Evolutionary conservation across 2,797 vertebrate genomes (phyloP), one percentile per base, ranked within the genome.

Genomic region (Periophthalmus magnuspinnatus): DNA sequence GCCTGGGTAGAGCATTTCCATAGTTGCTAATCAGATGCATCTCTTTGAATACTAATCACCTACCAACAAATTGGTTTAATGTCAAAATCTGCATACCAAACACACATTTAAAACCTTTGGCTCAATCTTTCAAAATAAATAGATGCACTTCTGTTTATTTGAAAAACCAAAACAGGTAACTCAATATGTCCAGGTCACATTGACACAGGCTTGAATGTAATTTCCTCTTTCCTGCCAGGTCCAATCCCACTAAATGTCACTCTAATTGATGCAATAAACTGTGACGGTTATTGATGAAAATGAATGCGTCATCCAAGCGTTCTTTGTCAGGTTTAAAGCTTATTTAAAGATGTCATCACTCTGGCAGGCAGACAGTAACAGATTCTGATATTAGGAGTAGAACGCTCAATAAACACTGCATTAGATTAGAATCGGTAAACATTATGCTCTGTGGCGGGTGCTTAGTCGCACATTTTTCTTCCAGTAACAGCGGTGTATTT

Each of bases 391-490:
- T n/a, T 64, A 21, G 55, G 64, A 54, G 33, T 47, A 54, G 10
- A n/a, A 6, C 14, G 61, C 47, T 71, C 24, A 54, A 19, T 41
- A 21, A 61, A 47, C 22, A 38, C 48, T 28, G 21, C 32, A 58
- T 47, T 21, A 28, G 48, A 65, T 36, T 50, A 52, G 11, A 63
- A 70, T 47, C 52, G 63, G 6, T 62, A 63, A 16, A 67, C 50
- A 61, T 7, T 14, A 22, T 21, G 19, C 2, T 4, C 21, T 33
- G 57, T 17, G 62, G 38, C 16, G 67, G 45, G 52, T 22, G 52
- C 70, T 78, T 63, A 57, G 66, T 58, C 63, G 57, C 70, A 50
- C 21, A 38, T 33, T 68, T 65, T 72, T 60, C 54, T 75, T 65
- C 60, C 65, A 48, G 60, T 22, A 74, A 70, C 21, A 56, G 24